phyloP scores from a whole-genome alignment of 2,888 invertebrate species.

The Pyralis farinalis region DNA sequence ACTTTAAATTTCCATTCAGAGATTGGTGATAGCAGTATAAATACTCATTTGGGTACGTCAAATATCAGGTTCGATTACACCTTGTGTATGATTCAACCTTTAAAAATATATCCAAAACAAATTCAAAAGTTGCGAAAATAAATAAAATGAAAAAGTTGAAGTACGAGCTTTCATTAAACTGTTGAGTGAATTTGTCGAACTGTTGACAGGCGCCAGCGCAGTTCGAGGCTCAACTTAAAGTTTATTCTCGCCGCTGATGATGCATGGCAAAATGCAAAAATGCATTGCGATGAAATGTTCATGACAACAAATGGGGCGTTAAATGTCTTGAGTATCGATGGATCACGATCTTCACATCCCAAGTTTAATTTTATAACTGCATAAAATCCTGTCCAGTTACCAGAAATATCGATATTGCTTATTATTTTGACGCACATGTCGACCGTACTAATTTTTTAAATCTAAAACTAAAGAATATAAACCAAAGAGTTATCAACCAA shows the following conservation, averaged over 20 bases:
- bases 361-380: too few relatives aligned
- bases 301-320: slow-evolving; percentile 33
- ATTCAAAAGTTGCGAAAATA: too few relatives aligned
- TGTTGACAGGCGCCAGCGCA: slow-evolving; percentile 26
- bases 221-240: slow-evolving; percentile 15
- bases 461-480: too few relatives aligned
- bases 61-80: too few relatives aligned
- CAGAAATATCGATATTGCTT: too few relatives aligned
- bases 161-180: slow-evolving; percentile 16
- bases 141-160: slow-evolving; percentile 6
- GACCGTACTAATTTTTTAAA: too few relatives aligned
- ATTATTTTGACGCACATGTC: too few relatives aligned
- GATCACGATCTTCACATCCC: background rate
- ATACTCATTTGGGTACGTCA: background rate
- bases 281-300: slow-evolving; percentile 35
- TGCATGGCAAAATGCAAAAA: slow-evolving; percentile 33
- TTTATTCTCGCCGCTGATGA: slow-evolving; percentile 27
- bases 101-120: too few relatives aligned
- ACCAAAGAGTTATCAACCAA: too few relatives aligned
- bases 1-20: slow-evolving; percentile 12
- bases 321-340: slow-evolving; percentile 26
- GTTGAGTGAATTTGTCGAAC: slow-evolving; percentile 19
- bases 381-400: too few relatives aligned
- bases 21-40: slow-evolving; percentile 5
- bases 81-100: too few relatives aligned